A percentile compares a stretch with the other conserved stretches of the same genome.
Conservation (phyloP, 1,140 invertebrate genomes). For the Galleria mellonella region DNA sequence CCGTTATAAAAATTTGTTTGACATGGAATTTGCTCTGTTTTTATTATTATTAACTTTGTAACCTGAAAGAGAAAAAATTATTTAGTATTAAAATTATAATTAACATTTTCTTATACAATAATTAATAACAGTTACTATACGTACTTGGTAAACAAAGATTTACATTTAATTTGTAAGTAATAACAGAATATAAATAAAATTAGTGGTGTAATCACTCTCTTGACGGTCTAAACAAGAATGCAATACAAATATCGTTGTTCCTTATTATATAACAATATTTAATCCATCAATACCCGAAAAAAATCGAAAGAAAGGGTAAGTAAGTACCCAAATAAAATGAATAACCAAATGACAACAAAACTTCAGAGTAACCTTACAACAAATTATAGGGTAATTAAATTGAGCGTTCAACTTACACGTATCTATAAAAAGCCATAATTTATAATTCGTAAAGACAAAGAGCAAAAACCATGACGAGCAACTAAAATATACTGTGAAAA, state of each 20-base stretch:
- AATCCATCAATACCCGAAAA: constrained; percentile 17
- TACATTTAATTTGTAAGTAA: no score
- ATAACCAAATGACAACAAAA: constrained; percentile 11
- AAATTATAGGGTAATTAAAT: constrained; percentile 13
- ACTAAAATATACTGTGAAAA: constrained; percentile 41
- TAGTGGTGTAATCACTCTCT: no score
- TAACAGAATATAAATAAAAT: no score
- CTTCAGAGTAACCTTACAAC: constrained; percentile 22
- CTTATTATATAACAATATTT: constrained; percentile 39
- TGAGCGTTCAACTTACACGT: constrained; percentile 44
- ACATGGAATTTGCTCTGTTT: constrained; percentile 62
- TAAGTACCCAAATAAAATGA: background rate
- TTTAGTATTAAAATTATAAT: background rate
- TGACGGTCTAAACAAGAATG: no score
- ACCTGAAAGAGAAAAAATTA: constrained; percentile 42
- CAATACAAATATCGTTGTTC: background rate
- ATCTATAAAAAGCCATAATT: constrained; percentile 38
- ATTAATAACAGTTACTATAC: no score
- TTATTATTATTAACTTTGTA: constrained; percentile 18
- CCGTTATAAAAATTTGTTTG: constrained; percentile 8
- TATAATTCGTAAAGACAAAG: constrained; percentile 37
- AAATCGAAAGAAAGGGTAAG: constrained; percentile 2
- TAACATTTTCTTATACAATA: no score
- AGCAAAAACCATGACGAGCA: constrained; percentile 62
- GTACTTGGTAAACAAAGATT: no score